Base-by-base conservation (phyloP, 2,113 vertebrate species). In the Bagarius yarrelli region DNA sequence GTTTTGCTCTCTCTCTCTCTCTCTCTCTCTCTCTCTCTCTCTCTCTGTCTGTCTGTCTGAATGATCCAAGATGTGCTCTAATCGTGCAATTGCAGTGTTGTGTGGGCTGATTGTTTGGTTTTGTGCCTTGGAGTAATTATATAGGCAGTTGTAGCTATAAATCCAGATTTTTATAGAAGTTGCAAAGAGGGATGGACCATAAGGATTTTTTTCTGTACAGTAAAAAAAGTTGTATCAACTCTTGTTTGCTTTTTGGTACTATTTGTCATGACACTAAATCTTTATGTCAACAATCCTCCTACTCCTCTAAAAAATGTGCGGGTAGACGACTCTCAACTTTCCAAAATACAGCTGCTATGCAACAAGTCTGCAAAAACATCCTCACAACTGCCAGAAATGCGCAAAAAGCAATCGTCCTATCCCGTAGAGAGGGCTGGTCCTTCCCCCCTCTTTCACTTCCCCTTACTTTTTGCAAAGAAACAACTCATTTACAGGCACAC, bases 291-390 rank as follows among this genome's bases (percentile, higher is more conserved):
- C 27, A 56, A 36, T 1, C 19, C 70, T 75, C 64, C 76, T 63
- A 50, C 81, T 47, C 61, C 32, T 52, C 74, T 89, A 85, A 87
- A 86, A 91, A 90, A 91, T 88, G 89, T 87, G 89, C 87, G 73
- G 84, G 88, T 83, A 78, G 88, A 84, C 81, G 80, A 86, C 88
- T 88, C 89, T 88, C 84, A 81, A 72, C 88, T 93, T 93, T 92
- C 91, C 92, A 92, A 93, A 93, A 93, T 93, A 93, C 90, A 93
- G 91, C 91, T 92, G 92, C 93, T 92, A 92, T 69, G 92, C 91
- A 93, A 94, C 91, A 89, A 89, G 88, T 89, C 83, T 70, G 79
- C 86, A 84, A 86, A 91, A 91, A 91, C 91, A 92, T 70, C 88
- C 90, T 91, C 88, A 88, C 88, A 90, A 86, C 85, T 89, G 90